Conservation (phyloP, 2,113 vertebrate genomes). For the Anhinga anhinga region DNA sequence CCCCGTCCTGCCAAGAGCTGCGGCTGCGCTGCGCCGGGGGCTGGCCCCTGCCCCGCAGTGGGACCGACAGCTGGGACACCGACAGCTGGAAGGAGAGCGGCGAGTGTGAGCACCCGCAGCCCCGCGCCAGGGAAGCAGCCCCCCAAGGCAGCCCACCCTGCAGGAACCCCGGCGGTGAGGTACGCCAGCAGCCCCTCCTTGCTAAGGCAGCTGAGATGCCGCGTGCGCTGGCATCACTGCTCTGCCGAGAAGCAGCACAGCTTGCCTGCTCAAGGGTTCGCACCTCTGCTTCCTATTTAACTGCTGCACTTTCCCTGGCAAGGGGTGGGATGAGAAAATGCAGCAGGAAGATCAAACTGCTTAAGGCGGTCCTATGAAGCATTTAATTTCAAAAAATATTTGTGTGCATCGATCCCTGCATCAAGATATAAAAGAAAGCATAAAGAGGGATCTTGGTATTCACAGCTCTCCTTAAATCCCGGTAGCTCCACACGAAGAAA, state of each 20-base stretch:
- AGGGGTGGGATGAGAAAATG: not conserved
- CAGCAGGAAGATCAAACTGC: not conserved
- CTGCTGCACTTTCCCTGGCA: not conserved
- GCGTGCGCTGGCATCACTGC: accelerated
- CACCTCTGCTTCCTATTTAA: not conserved
- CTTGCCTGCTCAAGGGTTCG: not conserved
- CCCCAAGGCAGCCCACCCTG: not conserved
- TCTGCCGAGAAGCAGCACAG: not conserved
- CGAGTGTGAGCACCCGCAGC: accelerated
- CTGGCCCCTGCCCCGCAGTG: conserved; percentile 60
- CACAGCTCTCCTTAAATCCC: not conserved
- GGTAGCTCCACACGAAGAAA: not conserved
- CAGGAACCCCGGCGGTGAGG: accelerated
- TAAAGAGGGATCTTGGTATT: not conserved
- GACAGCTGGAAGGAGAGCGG: conserved; percentile 79
- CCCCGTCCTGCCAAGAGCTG: not conserved
- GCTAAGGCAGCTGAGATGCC: not conserved
- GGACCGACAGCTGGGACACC: conserved; percentile 82
- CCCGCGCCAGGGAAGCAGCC: accelerated
- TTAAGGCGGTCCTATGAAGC: not conserved
- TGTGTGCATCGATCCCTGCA: not conserved
- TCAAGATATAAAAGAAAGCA: not conserved
- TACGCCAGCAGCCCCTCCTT: not conserved
- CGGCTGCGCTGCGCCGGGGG: conserved; percentile 51
- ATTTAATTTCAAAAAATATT: conserved; percentile 11